Percentiles rank a stretch among this genome's conserved stretches.
Evolutionary conservation across 2,797 vertebrate species (phyloP).

Genomic region (Spinus olivaceus): DNA sequence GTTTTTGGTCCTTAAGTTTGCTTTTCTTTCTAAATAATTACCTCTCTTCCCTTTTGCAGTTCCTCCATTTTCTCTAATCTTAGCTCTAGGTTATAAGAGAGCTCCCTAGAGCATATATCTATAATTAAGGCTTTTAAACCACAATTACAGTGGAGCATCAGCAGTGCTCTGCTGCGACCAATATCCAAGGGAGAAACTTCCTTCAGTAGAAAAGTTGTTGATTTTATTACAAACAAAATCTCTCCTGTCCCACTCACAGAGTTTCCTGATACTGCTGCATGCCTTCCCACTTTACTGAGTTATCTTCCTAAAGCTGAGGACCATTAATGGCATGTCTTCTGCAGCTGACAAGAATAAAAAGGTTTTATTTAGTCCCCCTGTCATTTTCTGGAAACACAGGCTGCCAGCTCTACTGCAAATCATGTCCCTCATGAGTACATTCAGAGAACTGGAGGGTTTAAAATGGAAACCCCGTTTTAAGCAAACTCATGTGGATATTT

Average conservation of each 20-base stretch:
- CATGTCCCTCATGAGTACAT: not conserved
- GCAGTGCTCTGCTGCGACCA: not conserved
- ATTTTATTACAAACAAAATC: not conserved
- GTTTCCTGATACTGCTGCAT: not conserved
- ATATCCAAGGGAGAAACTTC: not conserved
- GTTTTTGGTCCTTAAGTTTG: not conserved
- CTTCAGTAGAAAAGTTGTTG: not conserved
- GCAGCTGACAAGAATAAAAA: not conserved
- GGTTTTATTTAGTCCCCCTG: not conserved
- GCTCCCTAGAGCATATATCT: constrained; percentile 12
- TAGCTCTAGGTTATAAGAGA: constrained; percentile 30
- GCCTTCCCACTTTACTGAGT: not conserved
- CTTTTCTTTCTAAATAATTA: constrained; percentile 44
- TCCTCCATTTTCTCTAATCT: constrained; percentile 43
- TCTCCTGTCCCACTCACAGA: not conserved
- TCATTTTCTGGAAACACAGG: not conserved
- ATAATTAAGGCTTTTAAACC: constrained; percentile 54
- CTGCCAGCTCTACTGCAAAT: not conserved
- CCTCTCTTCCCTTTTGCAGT: not conserved
- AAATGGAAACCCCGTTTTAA: not conserved
- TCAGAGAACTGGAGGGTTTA: not conserved
- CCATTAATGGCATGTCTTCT: not conserved
- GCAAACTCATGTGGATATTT: not conserved
- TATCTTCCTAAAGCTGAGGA: not conserved
- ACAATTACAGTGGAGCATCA: not conserved